Evolutionary conservation across 2,888 invertebrate species (phyloP).

Genomic region (Biston stratarius): DNA sequence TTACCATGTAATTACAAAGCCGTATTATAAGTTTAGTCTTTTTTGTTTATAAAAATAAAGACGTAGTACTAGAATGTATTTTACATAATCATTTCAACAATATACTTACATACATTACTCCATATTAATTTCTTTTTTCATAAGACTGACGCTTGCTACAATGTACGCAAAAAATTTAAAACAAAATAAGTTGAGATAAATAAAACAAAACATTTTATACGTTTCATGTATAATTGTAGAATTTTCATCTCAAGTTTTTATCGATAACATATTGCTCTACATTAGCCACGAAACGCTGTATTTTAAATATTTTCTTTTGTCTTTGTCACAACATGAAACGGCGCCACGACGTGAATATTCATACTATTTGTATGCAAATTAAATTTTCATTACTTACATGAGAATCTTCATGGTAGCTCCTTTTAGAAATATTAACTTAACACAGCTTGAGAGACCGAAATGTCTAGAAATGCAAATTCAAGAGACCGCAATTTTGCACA

Average conservation of each 20-base stretch:
- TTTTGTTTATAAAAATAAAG: too few species aligned
- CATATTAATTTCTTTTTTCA: too few species aligned
- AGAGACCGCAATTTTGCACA: constrained; percentile 14
- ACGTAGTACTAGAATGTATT: too few species aligned
- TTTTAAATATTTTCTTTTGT: constrained; percentile 21
- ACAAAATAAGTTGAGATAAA: too few species aligned
- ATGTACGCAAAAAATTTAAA: too few species aligned
- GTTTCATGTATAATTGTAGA: too few species aligned
- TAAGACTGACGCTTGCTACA: too few species aligned
- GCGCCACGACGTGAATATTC: constrained; percentile 31
- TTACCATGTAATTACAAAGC: too few species aligned
- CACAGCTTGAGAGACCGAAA: constrained; percentile 48
- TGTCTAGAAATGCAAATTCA: constrained; percentile 52
- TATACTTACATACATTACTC: too few species aligned
- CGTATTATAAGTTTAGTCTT: too few species aligned
- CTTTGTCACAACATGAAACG: constrained; percentile 16
- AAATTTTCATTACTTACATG: constrained; percentile 58
- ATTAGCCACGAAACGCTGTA: not conserved
- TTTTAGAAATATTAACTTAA: constrained; percentile 53
- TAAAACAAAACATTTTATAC: too few species aligned
- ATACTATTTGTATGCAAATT: constrained; percentile 50
- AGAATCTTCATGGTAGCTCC: constrained; percentile 59
- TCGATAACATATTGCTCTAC: constrained; percentile 7
- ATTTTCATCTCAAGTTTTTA: not conserved
- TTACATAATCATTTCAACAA: too few species aligned